Conservation (phyloP, 2,888 invertebrate species). For the Smittia aterrima region DNA sequence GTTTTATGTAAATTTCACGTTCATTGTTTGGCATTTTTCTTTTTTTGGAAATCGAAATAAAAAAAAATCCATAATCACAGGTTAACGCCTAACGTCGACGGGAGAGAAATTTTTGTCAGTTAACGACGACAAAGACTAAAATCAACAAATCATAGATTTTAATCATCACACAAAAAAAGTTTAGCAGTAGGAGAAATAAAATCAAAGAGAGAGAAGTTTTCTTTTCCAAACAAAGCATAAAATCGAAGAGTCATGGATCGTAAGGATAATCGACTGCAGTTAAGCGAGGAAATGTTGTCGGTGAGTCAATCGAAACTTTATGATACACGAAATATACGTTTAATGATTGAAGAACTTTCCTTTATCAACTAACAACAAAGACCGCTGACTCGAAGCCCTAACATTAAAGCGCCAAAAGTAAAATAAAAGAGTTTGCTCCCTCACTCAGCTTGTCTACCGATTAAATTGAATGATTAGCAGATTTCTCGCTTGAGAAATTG, state of each 20-base stretch:
- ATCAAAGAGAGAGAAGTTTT: not conserved
- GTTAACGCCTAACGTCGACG: constrained; percentile 15
- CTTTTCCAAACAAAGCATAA: not conserved
- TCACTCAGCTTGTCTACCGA: not conserved
- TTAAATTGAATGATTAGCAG: constrained; percentile 41
- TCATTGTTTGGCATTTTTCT: not conserved
- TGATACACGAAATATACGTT: not conserved
- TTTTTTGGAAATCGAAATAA: constrained; percentile 3
- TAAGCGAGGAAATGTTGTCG: constrained; percentile 38
- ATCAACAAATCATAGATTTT: constrained; percentile 39
- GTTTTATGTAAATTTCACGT: constrained; percentile 28
- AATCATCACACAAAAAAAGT: constrained; percentile 2
- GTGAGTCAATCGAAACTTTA: constrained; percentile 23
- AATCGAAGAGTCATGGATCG: constrained; percentile 31
- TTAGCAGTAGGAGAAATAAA: not conserved
- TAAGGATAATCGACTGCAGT: constrained; percentile 38
- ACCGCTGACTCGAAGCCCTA: constrained; percentile 14
- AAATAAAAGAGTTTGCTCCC: not conserved
- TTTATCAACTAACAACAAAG: not conserved
- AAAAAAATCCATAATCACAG: constrained; percentile 19
- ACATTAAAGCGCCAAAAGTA: constrained; percentile 36
- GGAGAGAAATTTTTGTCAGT: constrained; percentile 1
- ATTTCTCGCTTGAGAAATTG: not conserved
- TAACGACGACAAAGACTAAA: not conserved
- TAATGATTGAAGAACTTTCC: not conserved